phyloP scores from a whole-genome alignment of 2,113 vertebrate genomes.

The Ibidorhyncha struthersii region DNA sequence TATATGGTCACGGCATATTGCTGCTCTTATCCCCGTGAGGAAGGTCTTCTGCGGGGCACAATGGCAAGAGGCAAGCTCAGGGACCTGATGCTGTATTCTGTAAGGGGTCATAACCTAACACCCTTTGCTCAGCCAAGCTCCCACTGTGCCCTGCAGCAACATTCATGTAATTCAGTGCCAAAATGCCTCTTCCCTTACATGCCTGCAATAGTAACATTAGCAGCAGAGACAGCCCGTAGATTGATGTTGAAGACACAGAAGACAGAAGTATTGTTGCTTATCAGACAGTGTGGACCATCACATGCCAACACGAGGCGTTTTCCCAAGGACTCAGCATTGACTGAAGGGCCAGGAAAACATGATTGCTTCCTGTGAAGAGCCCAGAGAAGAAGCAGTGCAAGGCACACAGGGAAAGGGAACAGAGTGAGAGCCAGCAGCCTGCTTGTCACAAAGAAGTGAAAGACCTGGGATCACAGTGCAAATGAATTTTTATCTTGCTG shows the following conservation, averaged over 20 bases:
- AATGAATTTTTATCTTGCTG: background rate
- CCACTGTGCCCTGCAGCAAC: background rate
- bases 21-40: background rate
- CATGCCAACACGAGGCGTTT: background rate
- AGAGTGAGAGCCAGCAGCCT: background rate
- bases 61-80: background rate
- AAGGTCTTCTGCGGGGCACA: background rate
- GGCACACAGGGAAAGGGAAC: background rate
- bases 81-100: background rate
- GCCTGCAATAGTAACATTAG: background rate
- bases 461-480: background rate
- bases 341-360: background rate
- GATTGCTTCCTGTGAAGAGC: background rate
- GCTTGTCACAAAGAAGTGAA: background rate
- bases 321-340: background rate
- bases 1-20: background rate
- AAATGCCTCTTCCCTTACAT: background rate
- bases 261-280: background rate
- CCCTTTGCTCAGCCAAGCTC: accelerated
- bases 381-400: background rate
- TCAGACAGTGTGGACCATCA: background rate
- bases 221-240: background rate
- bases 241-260: background rate
- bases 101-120: background rate
- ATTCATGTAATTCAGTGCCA: background rate